Percentiles rank a stretch among this genome's conserved stretches.
phyloP scores from a whole-genome alignment of 2,113 vertebrate species.

The Aplodontia rufa region DNA sequence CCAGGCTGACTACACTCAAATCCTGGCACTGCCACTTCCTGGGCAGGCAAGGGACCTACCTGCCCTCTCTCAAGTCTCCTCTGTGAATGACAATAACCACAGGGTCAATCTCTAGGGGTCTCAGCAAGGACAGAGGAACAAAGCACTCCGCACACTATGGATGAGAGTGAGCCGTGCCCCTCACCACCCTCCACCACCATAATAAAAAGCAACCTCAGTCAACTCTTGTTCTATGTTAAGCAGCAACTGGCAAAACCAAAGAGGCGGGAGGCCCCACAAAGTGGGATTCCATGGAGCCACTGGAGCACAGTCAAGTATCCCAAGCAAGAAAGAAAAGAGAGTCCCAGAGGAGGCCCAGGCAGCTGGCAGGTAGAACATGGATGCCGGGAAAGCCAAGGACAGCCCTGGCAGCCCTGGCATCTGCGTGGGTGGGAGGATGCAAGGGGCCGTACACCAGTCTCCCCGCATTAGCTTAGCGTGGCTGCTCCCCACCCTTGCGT shows the following conservation, averaged over 20 bases:
- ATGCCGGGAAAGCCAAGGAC: constrained; percentile 41
- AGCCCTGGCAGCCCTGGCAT: not conserved
- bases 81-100: not conserved
- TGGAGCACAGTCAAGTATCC: constrained; percentile 76
- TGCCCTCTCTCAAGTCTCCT: not conserved
- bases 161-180: not conserved
- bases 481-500: not conserved
- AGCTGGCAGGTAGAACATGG: constrained; percentile 72
- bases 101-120: not conserved
- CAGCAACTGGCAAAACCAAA: constrained; percentile 51
- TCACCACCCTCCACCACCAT: not conserved
- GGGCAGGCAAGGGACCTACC: not conserved
- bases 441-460: constrained; percentile 36
- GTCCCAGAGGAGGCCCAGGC: constrained; percentile 63
- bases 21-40: not conserved
- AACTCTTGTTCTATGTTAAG: constrained; percentile 48
- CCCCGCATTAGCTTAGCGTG: constrained; percentile 41
- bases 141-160: not conserved
- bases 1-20: not conserved
- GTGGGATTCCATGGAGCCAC: constrained; percentile 72
- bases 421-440: constrained; percentile 30
- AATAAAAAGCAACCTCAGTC: not conserved
- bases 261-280: constrained; percentile 49
- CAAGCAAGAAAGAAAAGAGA: constrained; percentile 49
- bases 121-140: not conserved